phyloP scores from a whole-genome alignment of 2,888 invertebrate species.

The Quadriops clusia region DNA sequence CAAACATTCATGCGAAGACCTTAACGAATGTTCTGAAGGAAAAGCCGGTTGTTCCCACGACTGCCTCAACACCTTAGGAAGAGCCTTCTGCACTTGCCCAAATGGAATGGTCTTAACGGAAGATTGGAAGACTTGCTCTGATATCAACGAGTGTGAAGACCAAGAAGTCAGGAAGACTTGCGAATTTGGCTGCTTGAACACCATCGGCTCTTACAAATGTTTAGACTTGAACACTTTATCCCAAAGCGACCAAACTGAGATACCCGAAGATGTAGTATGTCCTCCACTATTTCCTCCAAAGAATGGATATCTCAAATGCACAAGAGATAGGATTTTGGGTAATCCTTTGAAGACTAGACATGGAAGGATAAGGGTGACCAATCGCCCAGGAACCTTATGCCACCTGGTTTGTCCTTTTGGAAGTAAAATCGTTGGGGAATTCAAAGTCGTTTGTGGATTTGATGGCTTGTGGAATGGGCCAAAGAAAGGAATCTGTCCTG shows the following conservation, averaged over 20 bases:
- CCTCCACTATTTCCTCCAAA: slow-evolving; percentile 36
- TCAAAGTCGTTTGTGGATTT: slow-evolving; percentile 35
- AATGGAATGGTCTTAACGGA: slow-evolving; percentile 26
- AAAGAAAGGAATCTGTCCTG: slow-evolving; percentile 36
- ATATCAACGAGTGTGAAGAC: slow-evolving; percentile 53
- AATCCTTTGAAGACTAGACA: slow-evolving; percentile 20
- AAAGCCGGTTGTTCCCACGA: slow-evolving; percentile 47
- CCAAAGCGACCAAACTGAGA: slow-evolving; percentile 19
- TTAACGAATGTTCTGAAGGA: slow-evolving; percentile 36
- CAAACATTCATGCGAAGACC: slow-evolving; percentile 46
- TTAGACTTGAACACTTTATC: slow-evolving; percentile 17
- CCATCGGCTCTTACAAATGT: slow-evolving; percentile 49
- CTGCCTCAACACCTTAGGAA: slow-evolving; percentile 43
- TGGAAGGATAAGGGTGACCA: slow-evolving; percentile 29
- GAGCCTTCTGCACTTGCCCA: slow-evolving; percentile 31
- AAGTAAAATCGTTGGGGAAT: slow-evolving; percentile 36
- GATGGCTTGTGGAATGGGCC: slow-evolving; percentile 38
- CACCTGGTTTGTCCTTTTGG: slow-evolving; percentile 37
- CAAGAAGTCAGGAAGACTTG: slow-evolving; percentile 33
- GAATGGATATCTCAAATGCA: slow-evolving; percentile 39
- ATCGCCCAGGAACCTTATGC: slow-evolving; percentile 40
- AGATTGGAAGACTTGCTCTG: slow-evolving; percentile 35
- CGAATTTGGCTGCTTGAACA: slow-evolving; percentile 47
- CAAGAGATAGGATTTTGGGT: slow-evolving; percentile 23
- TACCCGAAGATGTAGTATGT: slow-evolving; percentile 23